phyloP scores from a whole-genome alignment of 2,888 invertebrate species.

The Hyalella azteca region DNA sequence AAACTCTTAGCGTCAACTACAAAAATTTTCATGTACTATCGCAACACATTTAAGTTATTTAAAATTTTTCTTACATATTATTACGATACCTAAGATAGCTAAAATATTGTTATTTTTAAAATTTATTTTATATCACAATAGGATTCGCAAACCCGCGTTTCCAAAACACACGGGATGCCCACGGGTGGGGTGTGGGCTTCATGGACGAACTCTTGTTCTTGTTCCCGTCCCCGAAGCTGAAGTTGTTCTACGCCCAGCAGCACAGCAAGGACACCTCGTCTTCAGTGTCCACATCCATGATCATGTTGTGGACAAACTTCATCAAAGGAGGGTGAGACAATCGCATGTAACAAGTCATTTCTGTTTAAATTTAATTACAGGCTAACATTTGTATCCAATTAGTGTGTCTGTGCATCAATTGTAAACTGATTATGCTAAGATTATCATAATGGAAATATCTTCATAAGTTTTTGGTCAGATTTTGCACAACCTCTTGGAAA shows the following conservation, averaged over 20 bases:
- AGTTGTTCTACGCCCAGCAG: constrained; percentile 44
- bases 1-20: too few relatives aligned
- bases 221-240: constrained; percentile 49
- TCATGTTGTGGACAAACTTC: constrained; percentile 55
- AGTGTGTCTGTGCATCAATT: background rate
- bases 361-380: too few relatives aligned
- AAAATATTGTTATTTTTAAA: background rate
- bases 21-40: too few relatives aligned
- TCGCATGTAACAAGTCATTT: too few relatives aligned
- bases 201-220: constrained; percentile 52
- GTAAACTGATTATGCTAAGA: background rate
- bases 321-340: constrained; percentile 52
- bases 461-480: background rate
- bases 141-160: constrained; percentile 49
- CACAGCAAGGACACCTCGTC: constrained; percentile 44
- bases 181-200: constrained; percentile 56
- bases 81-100: too few relatives aligned
- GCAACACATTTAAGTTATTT: too few relatives aligned
- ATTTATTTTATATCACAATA: background rate
- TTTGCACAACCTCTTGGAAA: background rate
- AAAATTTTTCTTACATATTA: too few relatives aligned
- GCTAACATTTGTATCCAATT: too few relatives aligned
- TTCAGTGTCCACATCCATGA: constrained; percentile 49
- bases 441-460: background rate
- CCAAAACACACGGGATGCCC: constrained; percentile 47